Base-by-base conservation (phyloP, 2,113 vertebrate genomes). In the Budorcas taxicolor region DNA sequence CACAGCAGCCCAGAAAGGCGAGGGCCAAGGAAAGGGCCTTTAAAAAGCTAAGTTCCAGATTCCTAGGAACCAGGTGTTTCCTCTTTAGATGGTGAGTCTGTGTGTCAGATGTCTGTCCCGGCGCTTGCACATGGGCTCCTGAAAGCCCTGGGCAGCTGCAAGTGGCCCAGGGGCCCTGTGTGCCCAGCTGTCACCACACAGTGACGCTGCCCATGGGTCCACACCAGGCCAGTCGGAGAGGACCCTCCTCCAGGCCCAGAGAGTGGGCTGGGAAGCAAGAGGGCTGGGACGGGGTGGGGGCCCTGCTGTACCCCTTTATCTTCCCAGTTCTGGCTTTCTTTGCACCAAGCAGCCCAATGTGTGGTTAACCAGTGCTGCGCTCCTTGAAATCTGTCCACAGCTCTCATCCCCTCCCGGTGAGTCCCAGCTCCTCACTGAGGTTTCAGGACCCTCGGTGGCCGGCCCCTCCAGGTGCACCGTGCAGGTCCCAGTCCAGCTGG, bases 281-380 rank as follows among this genome's bases (percentile, higher is more conserved):
- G 19, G 52, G 8, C 33, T 55, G 43, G 33, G 33, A 36, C 2
- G 7, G 21, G 81, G 19, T 36, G 6, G 50, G 78, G 81, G 13
- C 23, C 81, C 13, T 36, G 81, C 50, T 53, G 50, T n/a, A 1
- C 50, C 11, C 31, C 1, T 31, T 81, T 33, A 33, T 81, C 33
- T 14, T 29, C 81, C 21, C 19, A 9, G 81, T 27, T 25, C 7
- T 14, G 50, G 11, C 4, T 36, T 83, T 53, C 64, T 83, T 36
- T 36, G 52, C 2, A 0, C 11, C 27, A 60, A 29, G 58, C 58
- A 60, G 58, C 58, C 27, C 58, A 29, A 12, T 29, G 58, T 60
- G 58, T 0, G 9, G 47, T 52, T 50, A 52, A n/a, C 31, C 80
- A 53, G 47, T 4, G 31, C 19, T n/a, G 19, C 0, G 0, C 31